A percentile compares a stretch with the other conserved stretches of the same genome.
Evolutionary conservation across 1,140 invertebrate genomes (phyloP).

Genomic region (Leucophenga varia): DNA sequence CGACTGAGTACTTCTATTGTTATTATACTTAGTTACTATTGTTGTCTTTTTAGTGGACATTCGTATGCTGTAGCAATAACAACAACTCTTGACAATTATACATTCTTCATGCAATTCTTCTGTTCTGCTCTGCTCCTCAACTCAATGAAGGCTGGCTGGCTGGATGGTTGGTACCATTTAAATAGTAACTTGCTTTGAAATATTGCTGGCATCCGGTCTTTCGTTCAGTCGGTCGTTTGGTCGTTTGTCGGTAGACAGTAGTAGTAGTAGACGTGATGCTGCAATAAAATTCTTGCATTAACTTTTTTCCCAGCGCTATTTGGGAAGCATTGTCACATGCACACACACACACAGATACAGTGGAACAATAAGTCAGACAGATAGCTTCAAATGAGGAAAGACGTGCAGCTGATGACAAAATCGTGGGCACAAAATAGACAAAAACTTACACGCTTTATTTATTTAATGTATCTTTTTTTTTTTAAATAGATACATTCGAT

Average conservation of each 20-base stretch:
- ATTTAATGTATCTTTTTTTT: conserved; percentile 12
- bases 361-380: conserved; percentile 15
- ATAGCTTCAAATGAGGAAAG: too few species aligned
- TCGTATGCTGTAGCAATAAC: too few species aligned
- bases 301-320: conserved; percentile 13
- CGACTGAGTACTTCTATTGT: too few species aligned
- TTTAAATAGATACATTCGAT: too few species aligned
- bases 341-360: conserved; percentile 7
- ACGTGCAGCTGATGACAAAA: conserved; percentile 3
- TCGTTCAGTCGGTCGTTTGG: too few species aligned
- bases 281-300: conserved; percentile 34
- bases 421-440: background rate
- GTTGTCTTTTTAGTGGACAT: too few species aligned
- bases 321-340: conserved; percentile 37
- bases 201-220: conserved; percentile 53
- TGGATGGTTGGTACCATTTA: background rate
- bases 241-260: too few species aligned
- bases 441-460: too few species aligned
- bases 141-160: too few species aligned
- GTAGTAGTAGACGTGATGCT: conserved; percentile 37
- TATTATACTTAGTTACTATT: too few species aligned
- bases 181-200: conserved; percentile 29
- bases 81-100: too few species aligned
- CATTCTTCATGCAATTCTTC: conserved; percentile 8
- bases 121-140: background rate